Conservation (phyloP, 2,888 invertebrate genomes). For the Drosophila setosimentum region DNA sequence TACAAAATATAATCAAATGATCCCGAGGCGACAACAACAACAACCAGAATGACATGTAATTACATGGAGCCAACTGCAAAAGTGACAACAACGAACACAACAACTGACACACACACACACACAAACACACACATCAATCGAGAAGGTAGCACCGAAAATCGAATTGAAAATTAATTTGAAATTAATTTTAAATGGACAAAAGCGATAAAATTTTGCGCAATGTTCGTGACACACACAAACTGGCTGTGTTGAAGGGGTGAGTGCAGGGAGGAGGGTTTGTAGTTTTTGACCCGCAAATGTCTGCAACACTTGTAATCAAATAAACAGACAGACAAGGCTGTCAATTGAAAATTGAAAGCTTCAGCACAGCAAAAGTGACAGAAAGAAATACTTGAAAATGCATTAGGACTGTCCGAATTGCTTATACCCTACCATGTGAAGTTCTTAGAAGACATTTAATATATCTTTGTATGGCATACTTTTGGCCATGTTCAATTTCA, state of each 20-base stretch:
- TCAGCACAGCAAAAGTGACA: constrained; percentile 14
- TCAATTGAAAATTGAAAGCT: constrained; percentile 47
- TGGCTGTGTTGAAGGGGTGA: neutral
- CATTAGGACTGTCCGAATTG: neutral
- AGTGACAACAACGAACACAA: constrained; percentile 40
- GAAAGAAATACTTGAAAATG: neutral
- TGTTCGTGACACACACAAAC: constrained; percentile 54
- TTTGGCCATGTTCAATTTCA: neutral
- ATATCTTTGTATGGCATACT: constrained; percentile 18
- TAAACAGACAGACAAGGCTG: constrained; percentile 56
- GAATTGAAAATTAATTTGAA: constrained; percentile 80
- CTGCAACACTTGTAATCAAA: constrained; percentile 63
- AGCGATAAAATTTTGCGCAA: constrained; percentile 69
- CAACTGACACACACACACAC: constrained; percentile 6
- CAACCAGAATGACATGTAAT: constrained; percentile 57
- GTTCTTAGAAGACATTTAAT: neutral
- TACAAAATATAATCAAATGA: constrained; percentile 76
- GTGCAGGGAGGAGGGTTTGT: constrained; percentile 1
- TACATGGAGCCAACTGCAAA: constrained; percentile 54
- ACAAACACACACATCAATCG: constrained; percentile 21
- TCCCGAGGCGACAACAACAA: constrained; percentile 62
- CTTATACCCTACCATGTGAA: neutral
- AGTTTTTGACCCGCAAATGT: constrained; percentile 48
- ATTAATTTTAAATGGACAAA: constrained; percentile 77
- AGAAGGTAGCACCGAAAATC: constrained; percentile 51